phyloP scores from a whole-genome alignment of 1,140 invertebrate genomes.

The Coptotermes formosanus region DNA sequence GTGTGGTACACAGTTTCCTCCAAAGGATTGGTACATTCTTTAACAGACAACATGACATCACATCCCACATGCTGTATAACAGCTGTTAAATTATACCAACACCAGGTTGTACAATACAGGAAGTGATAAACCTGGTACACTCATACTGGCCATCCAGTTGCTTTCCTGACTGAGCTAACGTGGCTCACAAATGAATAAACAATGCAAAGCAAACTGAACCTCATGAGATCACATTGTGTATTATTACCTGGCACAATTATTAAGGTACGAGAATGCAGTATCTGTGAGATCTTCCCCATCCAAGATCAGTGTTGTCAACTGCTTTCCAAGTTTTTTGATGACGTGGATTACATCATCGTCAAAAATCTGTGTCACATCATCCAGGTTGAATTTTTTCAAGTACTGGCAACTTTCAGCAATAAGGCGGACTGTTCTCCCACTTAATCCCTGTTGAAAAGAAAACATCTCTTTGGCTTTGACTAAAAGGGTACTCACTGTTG shows the following conservation, averaged over 20 bases:
- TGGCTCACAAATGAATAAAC: too few relatives aligned
- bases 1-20: too few relatives aligned
- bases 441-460: conserved; percentile 36
- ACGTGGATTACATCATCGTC: conserved; percentile 36
- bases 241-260: conserved; percentile 31
- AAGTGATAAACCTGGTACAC: too few relatives aligned
- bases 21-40: too few relatives aligned
- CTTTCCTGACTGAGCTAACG: too few relatives aligned
- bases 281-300: conserved; percentile 40
- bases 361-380: conserved; percentile 36
- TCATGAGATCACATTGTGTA: background rate
- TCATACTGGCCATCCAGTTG: too few relatives aligned
- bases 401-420: conserved; percentile 35
- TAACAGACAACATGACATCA: too few relatives aligned
- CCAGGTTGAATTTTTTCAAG: conserved; percentile 37
- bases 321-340: conserved; percentile 25
- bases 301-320: conserved; percentile 33
- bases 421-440: conserved; percentile 31
- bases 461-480: background rate
- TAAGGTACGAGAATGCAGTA: conserved; percentile 33
- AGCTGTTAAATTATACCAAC: too few relatives aligned
- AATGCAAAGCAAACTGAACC: background rate
- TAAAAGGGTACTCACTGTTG: too few relatives aligned
- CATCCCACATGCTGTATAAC: too few relatives aligned
- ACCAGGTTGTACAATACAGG: too few relatives aligned